Conservation (phyloP, 1,140 invertebrate species). For the Bathynomus jamesi region DNA sequence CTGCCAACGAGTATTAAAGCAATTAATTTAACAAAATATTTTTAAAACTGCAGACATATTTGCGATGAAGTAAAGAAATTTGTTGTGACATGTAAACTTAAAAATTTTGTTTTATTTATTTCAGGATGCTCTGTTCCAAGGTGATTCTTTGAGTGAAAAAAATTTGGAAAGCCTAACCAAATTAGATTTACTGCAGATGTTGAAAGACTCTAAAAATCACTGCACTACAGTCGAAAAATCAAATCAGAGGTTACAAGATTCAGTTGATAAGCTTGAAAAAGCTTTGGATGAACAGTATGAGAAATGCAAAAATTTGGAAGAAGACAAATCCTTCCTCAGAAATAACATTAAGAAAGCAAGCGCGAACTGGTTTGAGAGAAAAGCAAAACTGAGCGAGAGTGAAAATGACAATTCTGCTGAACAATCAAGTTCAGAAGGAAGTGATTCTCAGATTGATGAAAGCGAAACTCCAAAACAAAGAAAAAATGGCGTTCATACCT, state of each 20-base stretch:
- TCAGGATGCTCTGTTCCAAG: neutral
- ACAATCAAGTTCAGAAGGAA: neutral
- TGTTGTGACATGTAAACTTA: too few species aligned
- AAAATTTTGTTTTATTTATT: too few species aligned
- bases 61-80: too few species aligned
- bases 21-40: too few species aligned
- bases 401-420: slow-evolving; percentile 8
- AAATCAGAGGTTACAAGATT: neutral
- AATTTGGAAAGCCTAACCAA: neutral
- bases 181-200: neutral
- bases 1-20: too few species aligned
- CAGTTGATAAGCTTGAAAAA: neutral
- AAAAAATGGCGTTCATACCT: neutral
- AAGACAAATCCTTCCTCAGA: slow-evolving; percentile 9
- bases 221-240: neutral
- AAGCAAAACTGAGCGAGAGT: slow-evolving; percentile 27
- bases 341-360: slow-evolving; percentile 32
- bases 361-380: slow-evolving; percentile 35
- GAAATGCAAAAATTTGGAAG: neutral
- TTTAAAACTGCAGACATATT: too few species aligned
- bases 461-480: neutral
- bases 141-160: neutral
- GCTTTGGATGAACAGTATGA: neutral
- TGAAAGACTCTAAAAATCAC: neutral
- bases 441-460: neutral